Base-by-base conservation (phyloP, 2,113 vertebrate genomes). In the Myotis yumanensis region DNA sequence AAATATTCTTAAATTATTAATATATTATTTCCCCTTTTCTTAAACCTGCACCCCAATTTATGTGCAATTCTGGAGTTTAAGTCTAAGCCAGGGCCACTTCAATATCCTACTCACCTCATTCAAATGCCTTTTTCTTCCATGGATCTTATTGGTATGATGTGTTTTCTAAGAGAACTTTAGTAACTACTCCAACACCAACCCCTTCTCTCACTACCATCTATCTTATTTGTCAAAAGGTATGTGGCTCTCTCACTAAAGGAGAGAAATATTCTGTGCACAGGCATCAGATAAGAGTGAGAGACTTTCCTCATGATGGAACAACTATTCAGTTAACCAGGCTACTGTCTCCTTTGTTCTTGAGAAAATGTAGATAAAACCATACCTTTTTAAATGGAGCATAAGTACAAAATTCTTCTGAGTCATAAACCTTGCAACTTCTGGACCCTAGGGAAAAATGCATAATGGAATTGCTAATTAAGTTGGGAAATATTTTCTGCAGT, bases 171-270 rank as follows among this genome's bases (percentile, higher is more conserved):
- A 23, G 15, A 86, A 82, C 3, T 16, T 40, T n/a, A 48, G 7
- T n/a, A 16, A 16, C 4, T 23, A 3, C 12, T 64, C 14, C 17
- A 10, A 17, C 20, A 46, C 9, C 35, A 62, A 11, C 23, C 28
- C 0, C 11, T 71, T 18, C 9, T 37, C 35, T 46, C 43, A 7
- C n/a, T 52, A 32, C n/a, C 5, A 0, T 71, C 54, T 64, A 1
- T 25, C 14, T 66, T 57, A 23, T n/a, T 77, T 51, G 75, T 20
- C 75, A 3, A n/a, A 77, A 77, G 46, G 46, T n/a, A 11, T 51
- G 46, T 51, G 46, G 17, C 46, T 51, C 46, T 20, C 17, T 77
- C 46, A 51, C 75, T n/a, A 77, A 77, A 6, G 46, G 11, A 2
- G 43, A 77, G 30, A 32, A 22, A 22, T 51, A 18, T 11, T 32